Evolutionary conservation across 1,140 invertebrate genomes (phyloP).

Genomic region (Achroia grisella): DNA sequence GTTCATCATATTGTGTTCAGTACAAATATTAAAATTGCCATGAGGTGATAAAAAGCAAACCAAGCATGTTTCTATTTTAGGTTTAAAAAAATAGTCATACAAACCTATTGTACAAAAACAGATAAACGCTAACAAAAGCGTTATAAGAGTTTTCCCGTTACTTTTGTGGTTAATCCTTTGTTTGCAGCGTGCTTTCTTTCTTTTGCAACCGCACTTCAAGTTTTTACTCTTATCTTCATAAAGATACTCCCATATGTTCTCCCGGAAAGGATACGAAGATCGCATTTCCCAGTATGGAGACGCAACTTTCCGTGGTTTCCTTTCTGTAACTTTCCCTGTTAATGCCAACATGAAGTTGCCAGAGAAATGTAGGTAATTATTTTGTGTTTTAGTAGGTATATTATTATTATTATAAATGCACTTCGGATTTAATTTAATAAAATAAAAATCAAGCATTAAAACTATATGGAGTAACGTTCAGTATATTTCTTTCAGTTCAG

Average conservation of each 20-base stretch:
- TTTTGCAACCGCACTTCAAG: constrained; percentile 13
- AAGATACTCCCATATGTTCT: constrained; percentile 48
- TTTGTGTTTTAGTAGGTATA: too few relatives aligned
- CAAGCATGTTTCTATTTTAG: too few relatives aligned
- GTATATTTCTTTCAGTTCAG: too few relatives aligned
- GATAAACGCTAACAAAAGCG: constrained; percentile 16
- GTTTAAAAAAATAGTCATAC: constrained; percentile 4
- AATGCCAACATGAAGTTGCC: not conserved
- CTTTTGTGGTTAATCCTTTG: constrained; percentile 17
- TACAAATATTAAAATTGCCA: too few relatives aligned
- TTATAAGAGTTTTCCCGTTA: constrained; percentile 17
- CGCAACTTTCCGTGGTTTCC: constrained; percentile 31
- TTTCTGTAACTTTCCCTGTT: constrained; percentile 42
- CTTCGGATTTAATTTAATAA: too few relatives aligned
- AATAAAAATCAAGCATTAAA: too few relatives aligned
- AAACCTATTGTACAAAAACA: constrained; percentile 22
- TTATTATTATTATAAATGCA: too few relatives aligned
- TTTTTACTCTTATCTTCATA: constrained; percentile 23
- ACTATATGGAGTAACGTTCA: too few relatives aligned
- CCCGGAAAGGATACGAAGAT: constrained; percentile 33
- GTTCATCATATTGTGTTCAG: too few relatives aligned
- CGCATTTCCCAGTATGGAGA: constrained; percentile 27
- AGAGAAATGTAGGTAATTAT: too few relatives aligned
- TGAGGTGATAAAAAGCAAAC: too few relatives aligned
- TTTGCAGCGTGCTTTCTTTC: constrained; percentile 13